Conservation (phyloP, 2,797 vertebrate genomes). For the Mus spretus region DNA sequence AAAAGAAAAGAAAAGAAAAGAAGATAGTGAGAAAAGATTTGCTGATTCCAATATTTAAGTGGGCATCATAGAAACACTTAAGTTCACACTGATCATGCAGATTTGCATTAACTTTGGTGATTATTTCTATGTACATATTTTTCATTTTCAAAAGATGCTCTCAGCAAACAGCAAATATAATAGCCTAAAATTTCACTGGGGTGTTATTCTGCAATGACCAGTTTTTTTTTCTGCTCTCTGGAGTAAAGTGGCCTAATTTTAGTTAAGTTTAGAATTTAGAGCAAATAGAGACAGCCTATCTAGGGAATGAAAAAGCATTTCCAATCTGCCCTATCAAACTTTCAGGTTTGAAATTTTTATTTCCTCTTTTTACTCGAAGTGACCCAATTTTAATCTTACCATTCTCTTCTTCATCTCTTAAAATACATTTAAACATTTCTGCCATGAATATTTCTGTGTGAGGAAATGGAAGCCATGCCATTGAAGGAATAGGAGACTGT, state of each 20-base stretch:
- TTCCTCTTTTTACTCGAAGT: neutral
- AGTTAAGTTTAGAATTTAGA: slow-evolving; percentile 71
- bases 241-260: slow-evolving; percentile 71
- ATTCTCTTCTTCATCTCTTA: slow-evolving; percentile 14
- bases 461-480: neutral
- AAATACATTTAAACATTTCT: slow-evolving; percentile 4
- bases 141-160: slow-evolving; percentile 46
- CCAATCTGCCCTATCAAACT: neutral
- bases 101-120: slow-evolving; percentile 54
- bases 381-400: neutral
- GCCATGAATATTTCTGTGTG: neutral
- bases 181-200: slow-evolving; percentile 54
- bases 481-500: slow-evolving; percentile 3
- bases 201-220: neutral
- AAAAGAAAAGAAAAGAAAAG: neutral
- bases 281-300: slow-evolving; percentile 23
- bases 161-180: slow-evolving; percentile 14
- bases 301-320: neutral
- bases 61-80: slow-evolving; percentile 22
- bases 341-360: neutral
- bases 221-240: slow-evolving; percentile 51
- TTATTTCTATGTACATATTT: neutral
- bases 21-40: neutral
- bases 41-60: neutral
- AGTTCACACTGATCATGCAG: neutral